phyloP scores from a whole-genome alignment of 2,888 invertebrate genomes.

The Trichogramma evanescens region DNA sequence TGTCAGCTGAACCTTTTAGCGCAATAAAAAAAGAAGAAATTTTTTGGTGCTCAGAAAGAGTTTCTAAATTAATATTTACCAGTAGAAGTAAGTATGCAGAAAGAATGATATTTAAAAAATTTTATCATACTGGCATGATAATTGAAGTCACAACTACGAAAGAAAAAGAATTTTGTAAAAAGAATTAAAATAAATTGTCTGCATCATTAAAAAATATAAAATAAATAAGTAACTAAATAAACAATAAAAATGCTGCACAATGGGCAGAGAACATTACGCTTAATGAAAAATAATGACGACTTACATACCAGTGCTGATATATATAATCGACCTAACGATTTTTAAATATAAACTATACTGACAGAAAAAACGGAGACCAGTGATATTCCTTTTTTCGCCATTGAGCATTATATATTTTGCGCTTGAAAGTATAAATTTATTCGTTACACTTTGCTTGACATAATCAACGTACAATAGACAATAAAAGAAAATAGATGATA shows the following conservation, averaged over 20 bases:
- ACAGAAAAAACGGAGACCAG: slow-evolving; percentile 9
- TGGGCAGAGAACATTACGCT: slow-evolving; percentile 10
- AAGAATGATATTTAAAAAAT: slow-evolving; percentile 13
- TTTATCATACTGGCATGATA: slow-evolving; percentile 16
- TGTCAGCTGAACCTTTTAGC: too few relatives aligned
- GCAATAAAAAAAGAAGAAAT: too few relatives aligned
- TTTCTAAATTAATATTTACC: too few relatives aligned
- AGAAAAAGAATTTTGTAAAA: slow-evolving; percentile 12
- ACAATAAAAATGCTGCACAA: slow-evolving; percentile 12
- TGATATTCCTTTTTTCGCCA: slow-evolving; percentile 13
- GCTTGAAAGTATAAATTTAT: slow-evolving; percentile 7
- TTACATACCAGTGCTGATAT: slow-evolving; percentile 16
- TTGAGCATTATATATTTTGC: slow-evolving; percentile 13
- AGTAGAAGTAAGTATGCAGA: background rate
- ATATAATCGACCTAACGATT: slow-evolving; percentile 14
- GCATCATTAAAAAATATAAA: slow-evolving; percentile 5
- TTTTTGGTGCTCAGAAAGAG: too few relatives aligned
- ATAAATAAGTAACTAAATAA: background rate
- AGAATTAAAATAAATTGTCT: slow-evolving; percentile 4
- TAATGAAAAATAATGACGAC: slow-evolving; percentile 1
- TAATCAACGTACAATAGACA: slow-evolving; percentile 35
- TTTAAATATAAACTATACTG: background rate
- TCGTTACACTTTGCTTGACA: slow-evolving; percentile 19
- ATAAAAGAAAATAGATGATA: slow-evolving; percentile 27
- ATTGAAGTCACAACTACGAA: slow-evolving; percentile 17